phyloP scores from a whole-genome alignment of 2,113 vertebrate genomes.

The Pachypanchax playfairii region DNA sequence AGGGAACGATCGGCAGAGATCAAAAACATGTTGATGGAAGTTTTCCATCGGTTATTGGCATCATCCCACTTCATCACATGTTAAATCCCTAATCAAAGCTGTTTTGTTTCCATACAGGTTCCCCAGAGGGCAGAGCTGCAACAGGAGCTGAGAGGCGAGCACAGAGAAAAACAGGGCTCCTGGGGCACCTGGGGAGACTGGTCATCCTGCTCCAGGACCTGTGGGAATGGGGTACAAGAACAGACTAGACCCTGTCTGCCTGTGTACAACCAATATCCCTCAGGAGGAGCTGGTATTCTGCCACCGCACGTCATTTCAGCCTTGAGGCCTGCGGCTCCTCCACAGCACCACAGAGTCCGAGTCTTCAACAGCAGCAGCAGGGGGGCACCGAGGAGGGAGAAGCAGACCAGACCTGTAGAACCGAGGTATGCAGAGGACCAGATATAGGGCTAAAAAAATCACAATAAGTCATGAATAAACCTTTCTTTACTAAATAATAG shows the following conservation, averaged over 20 bases:
- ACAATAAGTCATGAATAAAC: too few relatives aligned
- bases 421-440: slow-evolving; percentile 82
- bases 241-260: slow-evolving; percentile 89
- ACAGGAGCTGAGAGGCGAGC: slow-evolving; percentile 61
- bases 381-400: slow-evolving; percentile 31
- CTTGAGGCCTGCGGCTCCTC: slow-evolving; percentile 82
- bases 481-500: too few relatives aligned
- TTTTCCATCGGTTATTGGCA: slow-evolving; percentile 16
- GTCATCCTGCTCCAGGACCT: slow-evolving; percentile 89
- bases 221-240: slow-evolving; percentile 89
- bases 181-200: slow-evolving; percentile 94
- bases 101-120: slow-evolving; percentile 75
- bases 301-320: slow-evolving; percentile 77
- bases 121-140: slow-evolving; percentile 83
- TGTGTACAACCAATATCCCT: slow-evolving; percentile 64
- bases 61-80: slow-evolving; percentile 7
- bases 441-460: background rate
- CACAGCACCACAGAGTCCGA: slow-evolving; percentile 71
- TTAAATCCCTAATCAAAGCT: slow-evolving; percentile 13
- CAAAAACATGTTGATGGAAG: slow-evolving; percentile 32
- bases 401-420: slow-evolving; percentile 64
- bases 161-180: slow-evolving; percentile 73
- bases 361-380: slow-evolving; percentile 42
- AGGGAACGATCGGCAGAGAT: slow-evolving; percentile 40
- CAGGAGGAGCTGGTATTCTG: slow-evolving; percentile 52